Evolutionary conservation across 2,113 vertebrate genomes (phyloP).

Genomic region (Ammodytes marinus): DNA sequence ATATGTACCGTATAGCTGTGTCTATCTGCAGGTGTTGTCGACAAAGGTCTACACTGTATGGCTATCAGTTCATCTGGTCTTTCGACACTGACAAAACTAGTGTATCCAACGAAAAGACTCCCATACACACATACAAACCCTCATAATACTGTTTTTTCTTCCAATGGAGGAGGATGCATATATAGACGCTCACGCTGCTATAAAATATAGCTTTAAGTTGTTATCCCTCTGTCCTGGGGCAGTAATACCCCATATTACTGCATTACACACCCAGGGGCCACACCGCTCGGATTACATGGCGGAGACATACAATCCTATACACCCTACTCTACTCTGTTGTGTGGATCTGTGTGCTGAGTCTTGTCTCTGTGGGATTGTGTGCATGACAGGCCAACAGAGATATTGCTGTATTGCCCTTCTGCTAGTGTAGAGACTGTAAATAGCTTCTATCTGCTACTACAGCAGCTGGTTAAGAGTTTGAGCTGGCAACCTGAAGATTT

Average conservation of each 20-base stretch:
- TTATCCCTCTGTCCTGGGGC: slow-evolving; percentile 73
- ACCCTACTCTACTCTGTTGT: slow-evolving; percentile 44
- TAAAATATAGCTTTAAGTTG: slow-evolving; percentile 81
- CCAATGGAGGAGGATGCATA: slow-evolving; percentile 37
- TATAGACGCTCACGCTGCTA: slow-evolving; percentile 66
- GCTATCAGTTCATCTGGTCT: neutral
- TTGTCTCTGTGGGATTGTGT: slow-evolving; percentile 10
- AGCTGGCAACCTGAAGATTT: neutral
- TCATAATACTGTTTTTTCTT: slow-evolving; percentile 9
- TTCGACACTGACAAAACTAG: neutral
- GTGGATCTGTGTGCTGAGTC: neutral
- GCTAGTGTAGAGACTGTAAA: neutral
- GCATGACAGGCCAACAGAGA: neutral
- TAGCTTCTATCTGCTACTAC: neutral
- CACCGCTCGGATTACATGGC: slow-evolving; percentile 77
- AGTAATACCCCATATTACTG: slow-evolving; percentile 85
- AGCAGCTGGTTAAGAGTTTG: neutral
- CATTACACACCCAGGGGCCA: slow-evolving; percentile 80
- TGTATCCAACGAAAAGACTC: slow-evolving; percentile 20
- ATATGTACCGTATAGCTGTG: neutral
- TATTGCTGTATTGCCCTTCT: neutral
- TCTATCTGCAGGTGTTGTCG: neutral
- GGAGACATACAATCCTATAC: slow-evolving; percentile 63
- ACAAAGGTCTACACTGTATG: neutral
- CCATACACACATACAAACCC: slow-evolving; percentile 26